A percentile compares a stretch with the other conserved stretches of the same genome.
phyloP scores from a whole-genome alignment of 2,888 invertebrate genomes.

The Machimus rusticus region DNA sequence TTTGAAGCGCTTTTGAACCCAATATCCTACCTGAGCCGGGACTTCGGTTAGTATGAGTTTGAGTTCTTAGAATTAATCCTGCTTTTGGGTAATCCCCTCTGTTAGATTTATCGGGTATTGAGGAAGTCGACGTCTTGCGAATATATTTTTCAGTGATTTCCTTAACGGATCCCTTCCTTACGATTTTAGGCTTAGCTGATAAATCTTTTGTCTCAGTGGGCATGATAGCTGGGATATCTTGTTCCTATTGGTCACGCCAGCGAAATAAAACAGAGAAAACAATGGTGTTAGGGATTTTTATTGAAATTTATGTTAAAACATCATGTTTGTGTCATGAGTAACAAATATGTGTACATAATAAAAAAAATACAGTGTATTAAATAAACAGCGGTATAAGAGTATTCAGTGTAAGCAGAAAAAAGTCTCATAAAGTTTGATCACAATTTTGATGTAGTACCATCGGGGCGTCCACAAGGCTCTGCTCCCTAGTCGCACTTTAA shows the following conservation, averaged over 20 bases:
- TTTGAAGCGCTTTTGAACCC: not conserved
- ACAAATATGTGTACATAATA: constrained; percentile 15
- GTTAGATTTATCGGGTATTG: constrained; percentile 53
- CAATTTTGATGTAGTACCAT: not conserved
- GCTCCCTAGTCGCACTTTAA: not conserved
- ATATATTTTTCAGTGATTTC: constrained; percentile 82
- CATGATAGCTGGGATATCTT: constrained; percentile 2
- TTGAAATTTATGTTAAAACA: constrained; percentile 24
- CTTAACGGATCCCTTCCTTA: constrained; percentile 77
- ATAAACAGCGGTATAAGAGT: not conserved
- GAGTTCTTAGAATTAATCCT: constrained; percentile 74
- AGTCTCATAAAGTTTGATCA: not conserved
- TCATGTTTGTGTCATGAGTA: constrained; percentile 20
- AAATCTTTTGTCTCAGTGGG: not conserved
- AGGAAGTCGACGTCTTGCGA: constrained; percentile 66
- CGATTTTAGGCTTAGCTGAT: constrained; percentile 53
- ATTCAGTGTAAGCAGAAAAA: not conserved
- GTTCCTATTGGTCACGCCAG: not conserved
- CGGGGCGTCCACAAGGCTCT: not conserved
- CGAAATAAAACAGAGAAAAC: constrained; percentile 36
- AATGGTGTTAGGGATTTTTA: constrained; percentile 31
- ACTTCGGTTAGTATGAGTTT: constrained; percentile 57
- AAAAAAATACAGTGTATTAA: constrained; percentile 22
- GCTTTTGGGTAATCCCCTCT: constrained; percentile 71
- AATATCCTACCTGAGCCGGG: constrained; percentile 55